Evolutionary conservation across 2,797 vertebrate genomes (phyloP).

Genomic region (Aphelocoma californica): DNA sequence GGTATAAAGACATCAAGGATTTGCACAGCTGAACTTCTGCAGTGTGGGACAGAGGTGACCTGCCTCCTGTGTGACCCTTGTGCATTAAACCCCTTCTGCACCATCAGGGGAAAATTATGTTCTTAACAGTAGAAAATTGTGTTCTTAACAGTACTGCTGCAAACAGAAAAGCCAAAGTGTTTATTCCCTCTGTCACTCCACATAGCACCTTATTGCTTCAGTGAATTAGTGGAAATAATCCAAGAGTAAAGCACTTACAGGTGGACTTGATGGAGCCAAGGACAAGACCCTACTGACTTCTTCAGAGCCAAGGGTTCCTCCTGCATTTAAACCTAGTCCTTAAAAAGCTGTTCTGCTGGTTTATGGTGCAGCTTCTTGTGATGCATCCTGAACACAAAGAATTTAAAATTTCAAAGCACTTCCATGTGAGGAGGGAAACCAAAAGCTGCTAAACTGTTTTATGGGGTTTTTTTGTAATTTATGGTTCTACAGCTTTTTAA

Average conservation of each 20-base stretch:
- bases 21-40: neutral
- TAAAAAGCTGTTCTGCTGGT: neutral
- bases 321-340: neutral
- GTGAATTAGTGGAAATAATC: neutral
- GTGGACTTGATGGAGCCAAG: neutral
- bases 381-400: fast-evolving
- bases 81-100: neutral
- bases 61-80: neutral
- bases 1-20: neutral
- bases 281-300: neutral
- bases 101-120: neutral
- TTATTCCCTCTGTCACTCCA: neutral
- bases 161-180: neutral
- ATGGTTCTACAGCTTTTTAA: neutral
- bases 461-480: neutral
- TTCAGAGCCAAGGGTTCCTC: neutral
- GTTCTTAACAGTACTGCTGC: neutral
- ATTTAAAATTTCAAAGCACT: neutral
- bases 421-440: neutral
- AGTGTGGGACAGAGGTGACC: neutral
- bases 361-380: neutral
- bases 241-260: neutral
- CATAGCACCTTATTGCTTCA: neutral
- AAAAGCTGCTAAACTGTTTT: neutral
- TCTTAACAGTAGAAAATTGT: neutral